Evolutionary conservation across 1,140 invertebrate genomes (phyloP).

Genomic region (Platyura marginata): DNA sequence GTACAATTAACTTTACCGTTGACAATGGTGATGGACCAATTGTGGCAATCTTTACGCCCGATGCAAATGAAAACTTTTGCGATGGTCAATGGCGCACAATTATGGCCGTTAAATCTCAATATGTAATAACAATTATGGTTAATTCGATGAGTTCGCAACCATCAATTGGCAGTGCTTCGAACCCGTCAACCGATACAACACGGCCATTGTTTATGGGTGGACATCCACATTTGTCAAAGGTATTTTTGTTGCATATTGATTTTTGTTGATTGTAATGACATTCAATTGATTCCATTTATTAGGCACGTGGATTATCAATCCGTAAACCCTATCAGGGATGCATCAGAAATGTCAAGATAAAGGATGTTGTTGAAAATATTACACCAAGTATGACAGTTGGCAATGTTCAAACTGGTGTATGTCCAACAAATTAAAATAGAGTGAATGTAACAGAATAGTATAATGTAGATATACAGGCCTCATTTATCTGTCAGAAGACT

Average conservation of each 20-base stretch:
- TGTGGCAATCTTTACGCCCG: slow-evolving; percentile 48
- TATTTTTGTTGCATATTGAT: too few species aligned
- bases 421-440: slow-evolving; percentile 40
- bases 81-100: slow-evolving; percentile 82
- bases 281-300: too few species aligned
- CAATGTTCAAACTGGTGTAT: slow-evolving; percentile 47
- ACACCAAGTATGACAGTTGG: slow-evolving; percentile 37
- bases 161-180: slow-evolving; percentile 37
- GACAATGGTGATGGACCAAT: slow-evolving; percentile 72
- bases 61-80: slow-evolving; percentile 56
- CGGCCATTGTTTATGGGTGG: slow-evolving; percentile 82
- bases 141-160: slow-evolving; percentile 16
- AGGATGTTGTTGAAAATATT: slow-evolving; percentile 35
- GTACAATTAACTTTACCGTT: slow-evolving; percentile 59
- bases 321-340: slow-evolving; percentile 64
- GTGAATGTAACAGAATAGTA: too few species aligned
- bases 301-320: slow-evolving; percentile 33
- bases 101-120: slow-evolving; percentile 19
- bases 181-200: slow-evolving; percentile 55
- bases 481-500: too few species aligned
- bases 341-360: slow-evolving; percentile 52
- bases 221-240: slow-evolving; percentile 38
- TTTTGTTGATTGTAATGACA: too few species aligned
- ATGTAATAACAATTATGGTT: slow-evolving; percentile 17
- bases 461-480: too few species aligned